Evolutionary conservation across 2,113 vertebrate species (phyloP), one percentile per base, ranked within the genome.

Genomic region (Gila orcuttii): DNA sequence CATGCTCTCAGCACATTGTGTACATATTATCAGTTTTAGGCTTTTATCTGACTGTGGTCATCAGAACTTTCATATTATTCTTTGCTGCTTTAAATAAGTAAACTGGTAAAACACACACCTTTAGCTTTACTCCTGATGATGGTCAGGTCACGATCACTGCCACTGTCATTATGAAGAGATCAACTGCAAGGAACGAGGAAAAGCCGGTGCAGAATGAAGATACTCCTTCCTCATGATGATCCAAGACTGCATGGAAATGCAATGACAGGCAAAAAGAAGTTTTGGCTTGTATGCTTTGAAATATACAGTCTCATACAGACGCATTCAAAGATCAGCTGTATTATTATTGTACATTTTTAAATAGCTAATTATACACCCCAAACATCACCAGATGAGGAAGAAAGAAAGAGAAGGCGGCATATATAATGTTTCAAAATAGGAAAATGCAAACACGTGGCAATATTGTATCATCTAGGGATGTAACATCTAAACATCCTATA

Each of bases 81-180:
- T 33, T 21, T 42, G 8, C 59, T 62, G 59, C 59, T 60, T 25
- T 25, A 25, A 62, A 62, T 62, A n/a, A 62, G n/a, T 59, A 7
- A 42, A 42, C 17, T 36, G 31, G 31, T 36, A 19, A 69, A 69
- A n/a, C 59, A 28, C 60, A 42, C 33, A 85, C 87, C 79, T 69
- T 68, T 66, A 31, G 45, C 45, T 23, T 47, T 85, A 0, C 39
- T 76, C 47, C 10, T 57, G 21, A 81, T 28, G 66, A 3, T 69
- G 33, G 3, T 39, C 33, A 69, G 33, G 3, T 39, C 33, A 69
- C 7, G 19, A 82, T 31, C 45, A 85, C 71, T 28, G 39, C 33
- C 15, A 25, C n/a, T 36, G 66, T 64, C 79, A 88, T 77, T 68
- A 81, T 23, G 31, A 81, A 6, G 69, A 87, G 66, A 62, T 42